Evolutionary conservation across 1,140 invertebrate species (phyloP), one percentile per base, ranked within the genome.

Genomic region (Delia radicum): DNA sequence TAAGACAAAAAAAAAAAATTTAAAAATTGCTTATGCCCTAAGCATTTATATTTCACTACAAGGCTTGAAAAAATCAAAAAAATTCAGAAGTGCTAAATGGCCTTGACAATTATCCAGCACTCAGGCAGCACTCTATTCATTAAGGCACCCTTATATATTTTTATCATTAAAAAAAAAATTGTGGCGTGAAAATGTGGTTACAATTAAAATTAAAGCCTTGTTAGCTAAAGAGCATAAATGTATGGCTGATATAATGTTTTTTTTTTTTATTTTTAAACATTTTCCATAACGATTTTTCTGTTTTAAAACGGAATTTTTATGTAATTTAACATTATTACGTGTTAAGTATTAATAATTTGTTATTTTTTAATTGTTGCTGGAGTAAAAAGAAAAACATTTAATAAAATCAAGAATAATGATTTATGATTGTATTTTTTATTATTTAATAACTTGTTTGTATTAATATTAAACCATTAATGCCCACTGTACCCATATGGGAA

Each of bases 261-360:
- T 69, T 69, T 7, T 69, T 69, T 21, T 37, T 65, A 29, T 65
- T 61, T 2, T 48, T 61, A 6, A 1, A 42, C n/a, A 42, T 55
- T 55, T 55, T 18, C 48, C 24, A 55, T 55, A 55, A 55, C 24
- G 15, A 55, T 55, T 55, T 21, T 55, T 6, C 24, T n/a, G 24
- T 55, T 55, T n/a, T 3, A 7, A 24, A 55, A 55, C 24, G 48
- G 48, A 55, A 21, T 24, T 24, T 55, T 55, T 55, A 55, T 18
- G 48, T 55, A 69, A 69, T 72, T 75, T 61, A 75, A 75, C 46
- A 67, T 75, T 55, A 75, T 75, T 75, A 75, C 74, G 74, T 75
- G 74, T 75, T 75, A 75, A 75, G 74, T 75, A 75, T 72, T 37
- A 67, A 21, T 21, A 67, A 69, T 75, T 75, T 69, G 65, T 72